phyloP scores from a whole-genome alignment of 2,888 invertebrate genomes.

The Dascillus cervinus region DNA sequence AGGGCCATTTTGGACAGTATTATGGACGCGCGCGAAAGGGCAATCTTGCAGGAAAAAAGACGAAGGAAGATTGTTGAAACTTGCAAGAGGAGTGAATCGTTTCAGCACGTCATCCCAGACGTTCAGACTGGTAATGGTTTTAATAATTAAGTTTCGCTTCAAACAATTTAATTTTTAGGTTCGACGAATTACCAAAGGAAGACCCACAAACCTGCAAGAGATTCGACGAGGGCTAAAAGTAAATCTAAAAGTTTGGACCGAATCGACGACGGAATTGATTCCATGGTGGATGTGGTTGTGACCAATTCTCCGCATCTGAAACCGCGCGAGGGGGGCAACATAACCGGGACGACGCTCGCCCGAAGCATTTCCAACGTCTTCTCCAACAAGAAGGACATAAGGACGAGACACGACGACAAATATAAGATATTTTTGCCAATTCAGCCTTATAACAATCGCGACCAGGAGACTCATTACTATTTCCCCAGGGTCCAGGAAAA shows the following conservation, averaged over 20 bases:
- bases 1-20: constrained; percentile 52
- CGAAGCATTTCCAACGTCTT: constrained; percentile 29
- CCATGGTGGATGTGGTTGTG: constrained; percentile 64
- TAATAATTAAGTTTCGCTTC: no score
- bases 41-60: constrained; percentile 29
- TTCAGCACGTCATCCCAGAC: constrained; percentile 32
- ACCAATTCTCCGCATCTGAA: constrained; percentile 33
- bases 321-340: constrained; percentile 27
- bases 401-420: constrained; percentile 28
- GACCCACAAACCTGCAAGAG: constrained; percentile 13
- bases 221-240: constrained; percentile 16
- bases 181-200: constrained; percentile 13
- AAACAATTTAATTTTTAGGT: no score
- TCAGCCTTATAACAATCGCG: constrained; percentile 22
- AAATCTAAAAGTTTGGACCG: constrained; percentile 68
- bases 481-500: constrained; percentile 41
- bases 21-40: constrained; percentile 47
- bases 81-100: constrained; percentile 46
- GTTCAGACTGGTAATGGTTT: no score
- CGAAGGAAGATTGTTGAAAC: constrained; percentile 27
- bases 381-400: constrained; percentile 13
- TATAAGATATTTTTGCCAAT: constrained; percentile 38
- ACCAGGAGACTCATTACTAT: constrained; percentile 39
- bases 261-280: constrained; percentile 62
- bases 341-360: constrained; percentile 24